These are phyloP conservation scores for Drosophila sordidapex DNA, from an alignment of 2,888 invertebrate genomes.

Conservation along the genomic window DNA sequence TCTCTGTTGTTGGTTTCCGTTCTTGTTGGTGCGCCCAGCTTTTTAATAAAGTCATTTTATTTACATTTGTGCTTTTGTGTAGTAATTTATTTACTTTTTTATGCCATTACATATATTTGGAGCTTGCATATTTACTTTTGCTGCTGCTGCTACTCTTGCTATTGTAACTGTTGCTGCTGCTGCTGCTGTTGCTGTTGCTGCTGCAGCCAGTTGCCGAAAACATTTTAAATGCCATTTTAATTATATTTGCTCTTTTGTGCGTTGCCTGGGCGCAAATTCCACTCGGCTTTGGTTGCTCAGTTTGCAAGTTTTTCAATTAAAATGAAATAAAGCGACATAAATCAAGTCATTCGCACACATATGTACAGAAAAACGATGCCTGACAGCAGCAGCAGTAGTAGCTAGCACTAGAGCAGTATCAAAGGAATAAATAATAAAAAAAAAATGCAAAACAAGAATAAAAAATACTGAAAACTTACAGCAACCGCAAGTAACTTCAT, in stretches of 20 bases:
- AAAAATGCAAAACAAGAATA: conserved; percentile 16
- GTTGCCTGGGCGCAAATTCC: conserved; percentile 51
- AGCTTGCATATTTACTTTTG: conserved; percentile 57
- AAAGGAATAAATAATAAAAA: neutral
- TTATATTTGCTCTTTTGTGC: conserved; percentile 72
- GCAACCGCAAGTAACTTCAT: conserved; percentile 72
- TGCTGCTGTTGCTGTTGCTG: conserved; percentile 14
- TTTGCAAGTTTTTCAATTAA: conserved; percentile 76
- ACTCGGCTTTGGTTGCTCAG: conserved; percentile 46
- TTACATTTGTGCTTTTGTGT: conserved; percentile 69
- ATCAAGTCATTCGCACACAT: conserved; percentile 59
- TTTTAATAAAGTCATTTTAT: conserved; percentile 71
- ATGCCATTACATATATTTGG: conserved; percentile 52
- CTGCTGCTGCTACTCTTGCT: conserved; percentile 15
- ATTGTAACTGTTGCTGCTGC: conserved; percentile 28
- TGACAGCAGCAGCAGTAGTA: conserved; percentile 32
- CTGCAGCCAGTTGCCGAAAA: conserved; percentile 59
- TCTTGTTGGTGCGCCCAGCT: conserved; percentile 36
- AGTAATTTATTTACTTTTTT: conserved; percentile 67
- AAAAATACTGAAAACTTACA: conserved; percentile 48
- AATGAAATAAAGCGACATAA: conserved; percentile 79
- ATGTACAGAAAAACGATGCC: conserved; percentile 41
- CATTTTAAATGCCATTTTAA: conserved; percentile 79
- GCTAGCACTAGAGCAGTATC: conserved; percentile 8
- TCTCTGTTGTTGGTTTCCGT: neutral